These are phyloP conservation scores for Pachyseris speciosa DNA, from an alignment of 64 coral and sea anemone genomes.

Conservation along the genomic window DNA sequence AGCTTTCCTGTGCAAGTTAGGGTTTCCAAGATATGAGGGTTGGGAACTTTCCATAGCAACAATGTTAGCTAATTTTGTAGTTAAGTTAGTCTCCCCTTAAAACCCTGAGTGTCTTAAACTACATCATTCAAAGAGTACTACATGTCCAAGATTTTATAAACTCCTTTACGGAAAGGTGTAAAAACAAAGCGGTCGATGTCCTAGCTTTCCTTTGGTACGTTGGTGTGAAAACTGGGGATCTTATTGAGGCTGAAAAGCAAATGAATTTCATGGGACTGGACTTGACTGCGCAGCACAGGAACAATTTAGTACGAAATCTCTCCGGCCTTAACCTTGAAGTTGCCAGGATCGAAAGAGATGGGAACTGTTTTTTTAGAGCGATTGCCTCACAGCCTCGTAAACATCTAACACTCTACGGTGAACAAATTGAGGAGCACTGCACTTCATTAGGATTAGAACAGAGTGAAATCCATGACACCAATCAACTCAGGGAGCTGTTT, in stretches of 20 bases:
- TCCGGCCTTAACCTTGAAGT: conserved; percentile 66
- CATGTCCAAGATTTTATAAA: conserved; percentile 76
- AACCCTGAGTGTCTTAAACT: not conserved
- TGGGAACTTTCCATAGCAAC: too few relatives aligned
- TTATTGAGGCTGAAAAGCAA: conserved; percentile 37
- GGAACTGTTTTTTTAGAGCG: conserved; percentile 79
- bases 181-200: conserved; percentile 75
- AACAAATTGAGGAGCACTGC: conserved; percentile 19
- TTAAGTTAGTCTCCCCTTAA: not conserved
- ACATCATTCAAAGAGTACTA: conserved; percentile 71
- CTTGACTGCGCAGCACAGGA: conserved; percentile 51
- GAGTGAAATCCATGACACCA: conserved; percentile 47
- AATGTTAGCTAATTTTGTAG: not conserved
- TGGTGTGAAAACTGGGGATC: not conserved
- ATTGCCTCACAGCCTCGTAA: conserved; percentile 48
- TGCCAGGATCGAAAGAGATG: conserved; percentile 67
- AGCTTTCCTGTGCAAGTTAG: too few relatives aligned
- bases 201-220: conserved; percentile 42
- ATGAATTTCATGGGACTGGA: conserved; percentile 39
- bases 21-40: too few relatives aligned
- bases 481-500: conserved; percentile 66
- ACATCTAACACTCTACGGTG: not conserved
- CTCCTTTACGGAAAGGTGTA: conserved; percentile 51
- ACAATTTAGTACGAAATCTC: conserved; percentile 68
- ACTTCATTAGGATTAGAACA: conserved; percentile 36